Percentiles rank a stretch among this genome's conserved stretches.
These are phyloP conservation scores for Drosophila conformis DNA, from an alignment of 2,888 invertebrate genomes.

Conservation along the genomic window DNA sequence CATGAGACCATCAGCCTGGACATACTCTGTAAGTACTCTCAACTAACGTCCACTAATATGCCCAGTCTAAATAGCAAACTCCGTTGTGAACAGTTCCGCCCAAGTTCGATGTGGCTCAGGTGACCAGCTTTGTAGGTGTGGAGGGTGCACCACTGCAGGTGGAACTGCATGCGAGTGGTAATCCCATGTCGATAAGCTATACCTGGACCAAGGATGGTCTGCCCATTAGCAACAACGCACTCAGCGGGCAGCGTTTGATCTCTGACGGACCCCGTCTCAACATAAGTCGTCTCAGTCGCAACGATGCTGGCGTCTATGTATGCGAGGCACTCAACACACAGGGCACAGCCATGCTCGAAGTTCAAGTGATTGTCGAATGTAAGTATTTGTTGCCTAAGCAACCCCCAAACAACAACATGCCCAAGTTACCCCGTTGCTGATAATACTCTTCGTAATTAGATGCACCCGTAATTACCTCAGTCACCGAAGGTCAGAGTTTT, in stretches of 20 bases:
- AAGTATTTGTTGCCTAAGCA: conserved; percentile 43
- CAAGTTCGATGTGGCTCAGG: conserved; percentile 79
- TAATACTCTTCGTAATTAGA: conserved; percentile 54
- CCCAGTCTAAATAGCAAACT: background rate
- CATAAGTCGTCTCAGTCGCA: conserved; percentile 80
- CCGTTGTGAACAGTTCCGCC: conserved; percentile 71
- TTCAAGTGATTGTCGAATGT: conserved; percentile 82
- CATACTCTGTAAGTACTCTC: conserved; percentile 79
- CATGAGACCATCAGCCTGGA: conserved; percentile 82
- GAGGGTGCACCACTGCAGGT: conserved; percentile 82
- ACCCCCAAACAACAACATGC: background rate
- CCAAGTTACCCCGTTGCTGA: background rate
- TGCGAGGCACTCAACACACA: conserved; percentile 83
- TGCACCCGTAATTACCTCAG: conserved; percentile 78
- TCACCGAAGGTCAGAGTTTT: conserved; percentile 81
- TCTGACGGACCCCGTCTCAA: conserved; percentile 82
- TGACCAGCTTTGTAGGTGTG: conserved; percentile 78
- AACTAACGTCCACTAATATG: too few relatives aligned
- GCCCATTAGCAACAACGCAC: conserved; percentile 78
- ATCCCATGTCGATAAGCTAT: conserved; percentile 83
- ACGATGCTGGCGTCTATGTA: conserved; percentile 81
- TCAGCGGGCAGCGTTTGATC: conserved; percentile 78
- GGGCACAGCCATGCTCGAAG: conserved; percentile 81
- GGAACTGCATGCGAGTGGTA: conserved; percentile 81
- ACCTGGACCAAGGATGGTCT: conserved; percentile 84